A percentile compares a stretch with the other conserved stretches of the same genome.
Conservation (phyloP, 2,888 invertebrate species). For the Agonopterix alstromeriana region DNA sequence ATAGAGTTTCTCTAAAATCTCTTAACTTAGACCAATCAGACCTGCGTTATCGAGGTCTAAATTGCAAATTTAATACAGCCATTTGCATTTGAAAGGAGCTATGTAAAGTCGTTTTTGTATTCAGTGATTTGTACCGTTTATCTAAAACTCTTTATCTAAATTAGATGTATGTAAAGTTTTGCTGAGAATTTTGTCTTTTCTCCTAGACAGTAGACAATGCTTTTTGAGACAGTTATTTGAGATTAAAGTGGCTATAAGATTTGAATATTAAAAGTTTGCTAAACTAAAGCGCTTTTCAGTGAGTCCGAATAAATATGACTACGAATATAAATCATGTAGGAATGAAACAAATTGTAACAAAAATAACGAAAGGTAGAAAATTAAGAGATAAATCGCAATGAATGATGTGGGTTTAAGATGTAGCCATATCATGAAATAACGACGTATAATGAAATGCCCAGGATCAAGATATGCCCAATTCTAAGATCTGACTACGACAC, state of each 20-base stretch:
- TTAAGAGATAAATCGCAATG: too few relatives aligned
- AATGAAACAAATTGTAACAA: too few relatives aligned
- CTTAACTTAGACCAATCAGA: constrained; percentile 23
- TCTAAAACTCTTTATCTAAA: constrained; percentile 65
- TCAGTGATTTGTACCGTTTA: constrained; percentile 68
- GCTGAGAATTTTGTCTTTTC: constrained; percentile 5
- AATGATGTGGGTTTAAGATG: too few relatives aligned
- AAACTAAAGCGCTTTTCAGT: too few relatives aligned
- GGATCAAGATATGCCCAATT: too few relatives aligned
- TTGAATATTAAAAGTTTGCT: neutral
- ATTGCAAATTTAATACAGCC: constrained; percentile 73
- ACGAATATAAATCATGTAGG: too few relatives aligned
- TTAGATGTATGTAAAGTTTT: constrained; percentile 36
- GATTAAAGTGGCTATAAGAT: constrained; percentile 1
- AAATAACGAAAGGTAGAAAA: too few relatives aligned
- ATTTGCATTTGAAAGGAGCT: constrained; percentile 72
- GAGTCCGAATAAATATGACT: too few relatives aligned
- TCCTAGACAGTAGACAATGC: neutral
- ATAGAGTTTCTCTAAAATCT: constrained; percentile 10
- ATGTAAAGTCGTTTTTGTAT: constrained; percentile 56
- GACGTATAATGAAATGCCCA: too few relatives aligned
- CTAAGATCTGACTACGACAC: too few relatives aligned
- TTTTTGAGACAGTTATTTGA: neutral
- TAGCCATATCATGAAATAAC: too few relatives aligned
- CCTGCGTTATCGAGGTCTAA: constrained; percentile 59